These are phyloP conservation scores for Drosophila malerkotliana DNA, from an alignment of 1,140 invertebrate genomes.

Conservation along the genomic window DNA sequence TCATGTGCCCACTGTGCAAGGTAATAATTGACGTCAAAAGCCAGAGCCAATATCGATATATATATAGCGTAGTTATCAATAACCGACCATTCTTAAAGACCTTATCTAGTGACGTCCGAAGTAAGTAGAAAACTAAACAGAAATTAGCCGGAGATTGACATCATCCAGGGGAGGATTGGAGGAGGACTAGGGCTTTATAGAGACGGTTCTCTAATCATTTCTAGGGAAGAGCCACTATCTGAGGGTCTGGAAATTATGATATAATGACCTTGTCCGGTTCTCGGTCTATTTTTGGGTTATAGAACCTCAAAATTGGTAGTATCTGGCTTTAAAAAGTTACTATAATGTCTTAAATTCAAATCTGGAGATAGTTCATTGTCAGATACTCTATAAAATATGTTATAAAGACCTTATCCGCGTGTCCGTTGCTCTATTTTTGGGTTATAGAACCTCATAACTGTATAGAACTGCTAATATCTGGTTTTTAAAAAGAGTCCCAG, in stretches of 20 bases:
- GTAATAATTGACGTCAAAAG: slow-evolving; percentile 55
- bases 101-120: slow-evolving; percentile 33
- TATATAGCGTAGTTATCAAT: no score
- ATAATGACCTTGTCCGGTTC: neutral
- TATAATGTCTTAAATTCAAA: no score
- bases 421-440: no score
- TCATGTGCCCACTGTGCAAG: slow-evolving; percentile 82
- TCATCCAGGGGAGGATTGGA: neutral
- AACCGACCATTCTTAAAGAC: neutral
- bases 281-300: no score
- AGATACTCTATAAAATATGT: neutral
- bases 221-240: neutral
- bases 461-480: no score
- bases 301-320: no score
- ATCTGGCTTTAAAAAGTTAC: no score
- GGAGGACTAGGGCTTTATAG: neutral
- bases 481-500: no score
- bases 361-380: neutral
- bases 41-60: neutral
- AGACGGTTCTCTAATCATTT: slow-evolving; percentile 14
- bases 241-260: neutral
- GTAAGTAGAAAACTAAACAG: slow-evolving; percentile 14
- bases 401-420: neutral
- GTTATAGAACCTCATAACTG: no score
- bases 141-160: slow-evolving; percentile 22